These are phyloP conservation scores for Clanis bilineata DNA, from an alignment of 2,888 invertebrate genomes.

Conservation along the genomic window DNA sequence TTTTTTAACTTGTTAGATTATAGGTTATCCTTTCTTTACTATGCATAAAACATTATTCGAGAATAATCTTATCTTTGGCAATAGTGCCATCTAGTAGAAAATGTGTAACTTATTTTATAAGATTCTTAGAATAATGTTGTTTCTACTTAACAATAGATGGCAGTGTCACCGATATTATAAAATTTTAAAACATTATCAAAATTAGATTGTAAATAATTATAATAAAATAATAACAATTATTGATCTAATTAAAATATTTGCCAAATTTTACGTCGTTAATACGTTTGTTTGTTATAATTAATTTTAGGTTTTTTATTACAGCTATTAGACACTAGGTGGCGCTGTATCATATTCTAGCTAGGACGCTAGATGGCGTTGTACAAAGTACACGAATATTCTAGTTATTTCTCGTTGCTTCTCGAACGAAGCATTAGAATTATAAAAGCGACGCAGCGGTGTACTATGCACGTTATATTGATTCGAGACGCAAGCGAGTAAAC, in stretches of 20 bases:
- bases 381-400: conserved; percentile 25
- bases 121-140: background rate
- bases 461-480: conserved; percentile 35
- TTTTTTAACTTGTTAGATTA: no score
- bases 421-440: conserved; percentile 34
- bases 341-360: no score
- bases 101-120: background rate
- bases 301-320: background rate
- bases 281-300: background rate
- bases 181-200: background rate
- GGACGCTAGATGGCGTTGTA: conserved; percentile 27
- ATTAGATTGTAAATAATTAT: background rate
- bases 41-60: background rate
- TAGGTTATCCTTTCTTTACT: background rate
- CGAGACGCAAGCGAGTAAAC: conserved; percentile 26
- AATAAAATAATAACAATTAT: no score
- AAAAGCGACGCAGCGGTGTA: conserved; percentile 41
- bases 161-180: background rate
- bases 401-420: conserved; percentile 25
- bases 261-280: no score
- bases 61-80: background rate
- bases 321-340: conserved; percentile 31
- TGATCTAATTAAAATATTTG: background rate
- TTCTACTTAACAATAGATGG: background rate
- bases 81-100: background rate